Evolutionary conservation across 2,888 invertebrate genomes (phyloP).

Genomic region (Epicampocera succincta): DNA sequence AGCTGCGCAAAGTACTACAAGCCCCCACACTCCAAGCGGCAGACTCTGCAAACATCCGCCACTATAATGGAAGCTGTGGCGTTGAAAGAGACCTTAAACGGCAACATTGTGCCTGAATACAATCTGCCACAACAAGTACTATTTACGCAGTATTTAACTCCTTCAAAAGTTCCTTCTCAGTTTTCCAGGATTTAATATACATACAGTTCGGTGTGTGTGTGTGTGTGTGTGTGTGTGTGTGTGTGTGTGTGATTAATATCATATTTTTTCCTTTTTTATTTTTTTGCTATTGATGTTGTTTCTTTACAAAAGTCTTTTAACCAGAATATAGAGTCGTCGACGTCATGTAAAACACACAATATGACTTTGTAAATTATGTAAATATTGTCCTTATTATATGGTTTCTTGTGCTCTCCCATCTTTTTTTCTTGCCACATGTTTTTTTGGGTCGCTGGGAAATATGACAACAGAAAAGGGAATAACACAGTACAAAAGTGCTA

Average conservation of each 20-base stretch:
- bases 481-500: slow-evolving; percentile 28
- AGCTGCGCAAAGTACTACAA: neutral
- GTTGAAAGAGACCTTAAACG: slow-evolving; percentile 53
- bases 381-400: slow-evolving; percentile 63
- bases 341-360: slow-evolving; percentile 63
- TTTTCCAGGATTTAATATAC: slow-evolving; percentile 35
- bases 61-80: slow-evolving; percentile 25
- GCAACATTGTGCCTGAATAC: slow-evolving; percentile 31
- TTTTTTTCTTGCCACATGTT: neutral
- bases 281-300: slow-evolving; percentile 22
- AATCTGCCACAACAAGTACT: slow-evolving; percentile 45
- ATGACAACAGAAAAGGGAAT: slow-evolving; percentile 31
- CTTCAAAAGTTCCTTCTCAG: slow-evolving; percentile 37
- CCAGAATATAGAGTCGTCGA: slow-evolving; percentile 31
- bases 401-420: slow-evolving; percentile 36
- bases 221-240: neutral
- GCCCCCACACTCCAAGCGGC: neutral
- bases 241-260: slow-evolving; percentile 1
- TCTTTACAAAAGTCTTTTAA: slow-evolving; percentile 33
- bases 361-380: slow-evolving; percentile 67
- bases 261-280: slow-evolving; percentile 1
- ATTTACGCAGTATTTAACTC: slow-evolving; percentile 55
- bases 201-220: neutral
- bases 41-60: slow-evolving; percentile 15
- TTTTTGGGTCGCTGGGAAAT: slow-evolving; percentile 47